These are phyloP conservation scores for Gasteruption jaculator DNA, from an alignment of 2,888 invertebrate genomes.

Conservation along the genomic window DNA sequence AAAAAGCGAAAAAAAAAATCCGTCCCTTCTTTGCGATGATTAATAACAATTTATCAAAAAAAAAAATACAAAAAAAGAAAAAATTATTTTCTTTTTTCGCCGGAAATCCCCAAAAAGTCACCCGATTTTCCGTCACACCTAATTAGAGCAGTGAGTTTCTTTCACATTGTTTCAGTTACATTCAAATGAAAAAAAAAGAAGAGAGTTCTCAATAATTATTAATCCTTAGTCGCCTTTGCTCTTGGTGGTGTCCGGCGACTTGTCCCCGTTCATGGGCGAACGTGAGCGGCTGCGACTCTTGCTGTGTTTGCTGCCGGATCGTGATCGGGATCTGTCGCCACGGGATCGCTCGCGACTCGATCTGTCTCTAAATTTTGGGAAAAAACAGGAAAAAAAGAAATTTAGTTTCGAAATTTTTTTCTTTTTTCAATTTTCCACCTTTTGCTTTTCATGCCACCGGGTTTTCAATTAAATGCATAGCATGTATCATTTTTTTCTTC, in stretches of 20 bases:
- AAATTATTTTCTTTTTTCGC: slow-evolving; percentile 21
- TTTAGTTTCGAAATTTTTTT: slow-evolving; percentile 20
- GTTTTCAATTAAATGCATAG: too few species aligned
- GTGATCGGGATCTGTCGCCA: slow-evolving; percentile 47
- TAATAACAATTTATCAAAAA: slow-evolving; percentile 24
- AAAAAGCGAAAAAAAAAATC: slow-evolving; percentile 20
- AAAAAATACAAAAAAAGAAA: slow-evolving; percentile 26
- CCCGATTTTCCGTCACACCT: too few species aligned
- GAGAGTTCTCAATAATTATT: too few species aligned
- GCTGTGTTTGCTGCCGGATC: slow-evolving; percentile 49
- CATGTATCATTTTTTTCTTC: too few species aligned
- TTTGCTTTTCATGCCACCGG: slow-evolving; percentile 12
- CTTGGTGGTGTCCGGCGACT: slow-evolving; percentile 44
- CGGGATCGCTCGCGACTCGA: slow-evolving; percentile 49
- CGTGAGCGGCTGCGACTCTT: slow-evolving; percentile 48
- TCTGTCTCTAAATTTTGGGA: slow-evolving; percentile 38
- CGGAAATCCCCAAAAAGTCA: too few species aligned
- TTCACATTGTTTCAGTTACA: too few species aligned
- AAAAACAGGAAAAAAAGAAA: slow-evolving; percentile 3
- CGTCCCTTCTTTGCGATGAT: slow-evolving; percentile 36
- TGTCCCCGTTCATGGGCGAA: slow-evolving; percentile 50
- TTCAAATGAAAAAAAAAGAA: too few species aligned
- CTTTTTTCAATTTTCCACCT: slow-evolving; percentile 12
- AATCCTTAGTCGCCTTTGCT: slow-evolving; percentile 39
- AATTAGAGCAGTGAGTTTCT: too few species aligned